Conservation (phyloP, 2,888 invertebrate species). For the Corythucha ciliata region DNA sequence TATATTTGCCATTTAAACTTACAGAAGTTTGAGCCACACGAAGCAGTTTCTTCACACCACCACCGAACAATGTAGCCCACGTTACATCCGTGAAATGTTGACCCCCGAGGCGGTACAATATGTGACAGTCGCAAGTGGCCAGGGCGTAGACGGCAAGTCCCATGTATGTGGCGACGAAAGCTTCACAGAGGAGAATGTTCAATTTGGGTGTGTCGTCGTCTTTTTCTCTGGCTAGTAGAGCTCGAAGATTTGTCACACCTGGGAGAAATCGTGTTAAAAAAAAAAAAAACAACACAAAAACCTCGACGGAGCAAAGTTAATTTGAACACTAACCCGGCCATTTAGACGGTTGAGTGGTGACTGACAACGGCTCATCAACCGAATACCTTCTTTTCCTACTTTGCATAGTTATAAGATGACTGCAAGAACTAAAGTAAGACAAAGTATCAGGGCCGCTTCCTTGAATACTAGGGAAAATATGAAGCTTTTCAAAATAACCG, state of each 20-base stretch:
- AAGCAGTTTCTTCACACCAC: slow-evolving; percentile 76
- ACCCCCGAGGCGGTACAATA: slow-evolving; percentile 76
- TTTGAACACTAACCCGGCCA: slow-evolving; percentile 56
- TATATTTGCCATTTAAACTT: slow-evolving; percentile 11
- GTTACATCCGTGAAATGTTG: slow-evolving; percentile 67
- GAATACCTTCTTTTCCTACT: slow-evolving; percentile 62
- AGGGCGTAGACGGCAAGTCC: slow-evolving; percentile 87
- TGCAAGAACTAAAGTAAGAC: slow-evolving; percentile 43
- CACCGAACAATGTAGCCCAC: slow-evolving; percentile 79
- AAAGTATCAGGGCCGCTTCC: slow-evolving; percentile 34
- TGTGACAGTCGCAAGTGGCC: slow-evolving; percentile 85
- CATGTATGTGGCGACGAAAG: slow-evolving; percentile 86
- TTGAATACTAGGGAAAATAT: slow-evolving; percentile 34
- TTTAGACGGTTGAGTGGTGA: slow-evolving; percentile 76
- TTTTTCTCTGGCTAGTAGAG: slow-evolving; percentile 81
- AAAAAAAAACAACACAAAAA: background rate
- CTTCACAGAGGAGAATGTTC: slow-evolving; percentile 82
- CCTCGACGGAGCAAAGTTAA: background rate
- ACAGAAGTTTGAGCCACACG: slow-evolving; percentile 58
- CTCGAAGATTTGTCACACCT: slow-evolving; percentile 87
- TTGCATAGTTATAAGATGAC: slow-evolving; percentile 57
- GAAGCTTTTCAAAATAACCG: background rate
- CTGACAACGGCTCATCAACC: slow-evolving; percentile 63
- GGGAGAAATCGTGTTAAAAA: slow-evolving; percentile 20
- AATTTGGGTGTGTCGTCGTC: slow-evolving; percentile 90